A percentile compares a stretch with the other conserved stretches of the same genome.
These are phyloP conservation scores for Coenobita brevimanus DNA, from an alignment of 1,140 invertebrate genomes.

Conservation along the genomic window DNA sequence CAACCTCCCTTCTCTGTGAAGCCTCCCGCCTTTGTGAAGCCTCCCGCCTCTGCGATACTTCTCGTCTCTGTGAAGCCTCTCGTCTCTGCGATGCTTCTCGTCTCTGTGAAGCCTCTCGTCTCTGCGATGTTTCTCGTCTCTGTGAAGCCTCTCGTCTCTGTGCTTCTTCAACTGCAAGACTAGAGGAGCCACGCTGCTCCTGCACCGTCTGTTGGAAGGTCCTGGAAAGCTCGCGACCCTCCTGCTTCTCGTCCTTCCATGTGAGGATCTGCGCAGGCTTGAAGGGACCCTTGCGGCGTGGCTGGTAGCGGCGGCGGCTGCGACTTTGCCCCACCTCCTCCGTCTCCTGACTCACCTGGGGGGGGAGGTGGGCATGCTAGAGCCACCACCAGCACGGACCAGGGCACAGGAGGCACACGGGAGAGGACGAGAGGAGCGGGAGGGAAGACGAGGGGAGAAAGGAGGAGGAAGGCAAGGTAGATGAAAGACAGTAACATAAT, in stretches of 20 bases:
- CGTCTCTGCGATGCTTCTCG: not conserved
- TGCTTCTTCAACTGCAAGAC: not conserved
- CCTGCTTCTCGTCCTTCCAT: constrained; percentile 26
- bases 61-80: no score
- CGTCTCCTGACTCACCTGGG: constrained; percentile 25
- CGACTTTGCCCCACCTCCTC: not conserved
- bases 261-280: constrained; percentile 45
- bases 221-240: not conserved
- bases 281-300: constrained; percentile 21
- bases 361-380: not conserved
- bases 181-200: not conserved
- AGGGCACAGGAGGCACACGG: not conserved
- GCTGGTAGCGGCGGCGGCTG: constrained; percentile 16
- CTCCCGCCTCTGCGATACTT: not conserved
- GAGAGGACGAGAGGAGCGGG: not conserved
- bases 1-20: not conserved
- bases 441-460: not conserved
- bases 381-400: not conserved
- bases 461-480: not conserved
- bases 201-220: not conserved
- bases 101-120: not conserved
- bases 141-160: not conserved
- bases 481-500: not conserved
- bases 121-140: not conserved
- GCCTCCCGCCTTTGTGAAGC: not conserved